A percentile compares a stretch with the other conserved stretches of the same genome.
These are phyloP conservation scores for Nasua narica DNA, from an alignment of 2,797 vertebrate genomes.

Conservation along the genomic window DNA sequence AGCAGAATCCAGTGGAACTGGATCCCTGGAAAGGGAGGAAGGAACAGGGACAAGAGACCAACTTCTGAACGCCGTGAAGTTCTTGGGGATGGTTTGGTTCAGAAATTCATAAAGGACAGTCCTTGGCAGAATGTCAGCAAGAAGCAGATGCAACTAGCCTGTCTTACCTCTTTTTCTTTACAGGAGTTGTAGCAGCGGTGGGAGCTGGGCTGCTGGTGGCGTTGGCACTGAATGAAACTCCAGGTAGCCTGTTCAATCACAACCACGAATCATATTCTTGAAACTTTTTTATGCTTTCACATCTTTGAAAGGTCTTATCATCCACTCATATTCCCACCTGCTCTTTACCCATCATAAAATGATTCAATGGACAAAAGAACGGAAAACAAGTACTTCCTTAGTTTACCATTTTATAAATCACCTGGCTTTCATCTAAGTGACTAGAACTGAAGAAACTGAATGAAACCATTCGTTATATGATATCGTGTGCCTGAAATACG, in stretches of 20 bases:
- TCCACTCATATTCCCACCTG: background rate
- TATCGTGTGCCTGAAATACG: background rate
- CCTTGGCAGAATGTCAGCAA: background rate
- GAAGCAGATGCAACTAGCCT: background rate
- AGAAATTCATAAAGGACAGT: background rate
- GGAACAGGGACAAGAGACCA: background rate
- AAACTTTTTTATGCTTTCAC: too few relatives aligned
- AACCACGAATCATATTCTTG: background rate
- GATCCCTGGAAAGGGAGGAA: background rate
- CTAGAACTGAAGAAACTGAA: background rate
- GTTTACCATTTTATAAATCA: background rate
- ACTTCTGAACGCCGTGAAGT: fast-evolving
- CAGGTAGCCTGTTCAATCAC: conserved; percentile 67
- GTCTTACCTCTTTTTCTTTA: conserved; percentile 84
- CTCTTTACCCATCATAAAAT: background rate
- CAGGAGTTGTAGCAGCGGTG: conserved; percentile 55
- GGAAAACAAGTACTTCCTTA: background rate
- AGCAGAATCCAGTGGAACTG: background rate
- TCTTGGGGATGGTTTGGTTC: background rate
- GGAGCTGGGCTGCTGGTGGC: background rate
- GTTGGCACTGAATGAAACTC: background rate
- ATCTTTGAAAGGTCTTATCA: background rate
- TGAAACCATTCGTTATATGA: background rate
- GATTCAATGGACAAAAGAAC: background rate
- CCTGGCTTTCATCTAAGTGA: background rate